Evolutionary conservation across 2,797 vertebrate species (phyloP), one percentile per base, ranked within the genome.

Genomic region (Micromesistius poutassou): DNA sequence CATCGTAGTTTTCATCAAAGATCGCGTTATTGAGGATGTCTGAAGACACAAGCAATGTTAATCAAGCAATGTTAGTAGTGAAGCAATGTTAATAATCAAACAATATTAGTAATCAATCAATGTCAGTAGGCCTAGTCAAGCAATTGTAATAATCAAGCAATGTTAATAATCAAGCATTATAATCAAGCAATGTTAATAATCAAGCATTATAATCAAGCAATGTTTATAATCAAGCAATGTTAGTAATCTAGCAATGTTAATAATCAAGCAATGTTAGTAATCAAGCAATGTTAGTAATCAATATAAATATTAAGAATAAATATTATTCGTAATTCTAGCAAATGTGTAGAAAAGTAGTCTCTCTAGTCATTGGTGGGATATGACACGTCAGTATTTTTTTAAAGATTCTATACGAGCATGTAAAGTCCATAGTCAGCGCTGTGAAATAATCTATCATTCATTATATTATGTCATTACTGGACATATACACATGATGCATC

Each of bases 1-100:
- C 92, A 13, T 94, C 74, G 0, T 94, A 93, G 87, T 91, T 91
- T 88, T 95, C 93, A 78, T 95, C 89, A 82, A 95, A 95, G 77
- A 93, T 87, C 16, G 93, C 92, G 76, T 94, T 87, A 70, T 94
- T 94, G 35, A 95, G 74, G 77, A 93, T 77, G 71, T 93, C 92
- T 93, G 86, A 16, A 83, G 73, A 40, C 4, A 77, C 74, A 79
- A 66, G 33, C 6, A 22, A 74, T 38, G 35, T 80, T 14, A 35
- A n/a, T 5, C 33, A 35, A 35, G 33, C 33, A 35, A 35, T 35
- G 33, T 35, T 35, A 5, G 33, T 35, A 35, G 7, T 35, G 5
- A 35, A 35, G 33, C 33, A 35, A 35, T 5, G 33, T 35, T 35
- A 35, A 35, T 35, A 35, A 6, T 35, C 33, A 35, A 35, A 6